Base-by-base conservation (phyloP, 2,888 invertebrate genomes). In the Iphiclides podalirius region DNA sequence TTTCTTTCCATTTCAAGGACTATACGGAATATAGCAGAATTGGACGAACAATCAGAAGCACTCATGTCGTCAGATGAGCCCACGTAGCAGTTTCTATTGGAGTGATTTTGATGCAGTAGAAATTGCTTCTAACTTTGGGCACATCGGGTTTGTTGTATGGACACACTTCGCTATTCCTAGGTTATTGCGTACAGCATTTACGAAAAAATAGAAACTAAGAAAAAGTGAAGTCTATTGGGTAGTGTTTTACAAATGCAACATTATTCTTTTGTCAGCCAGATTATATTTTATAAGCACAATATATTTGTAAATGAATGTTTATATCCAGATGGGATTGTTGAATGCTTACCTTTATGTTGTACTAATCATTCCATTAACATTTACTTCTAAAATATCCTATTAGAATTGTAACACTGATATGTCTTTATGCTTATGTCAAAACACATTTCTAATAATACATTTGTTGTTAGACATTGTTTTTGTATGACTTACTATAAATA, bases 31-130 rank as follows among this genome's bases (percentile, higher is more conserved):
- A 74, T 86, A 52, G 73, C 74, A 50, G 87, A 87, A 52, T 45
- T 70, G 35, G 87, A 92, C 61, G 92, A 92, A 61, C 92, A 92
- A 59, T 90, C 91, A 16, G 92, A 92, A 70, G 91, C 92, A 37
- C 75, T 92, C 47, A 92, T 92, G 76, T 82, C 85, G 2, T 72
- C 85, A 0, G 85, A 87, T 40, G 87, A 88, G 57, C 82, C 77
- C 57, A 89, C 87, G 79, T 88, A 88, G 74, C 81, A 39, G 16
- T 23, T 15, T 35, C 14, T 2, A 28, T n/a, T 6, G 13, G 11
- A n/a, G n/a, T 11, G 11, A 12, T 11, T 15, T 35, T 14, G 16
- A 15, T 11, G 60, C 38, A 53, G 50, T 60, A 56, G 23, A 4
- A 12, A 39, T 26, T 23, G 31, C 23, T 38, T 42, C n/a, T 4